Percentiles rank a stretch among this genome's conserved stretches.
These are phyloP conservation scores for Cosmorhoe ocellata DNA, from an alignment of 2,888 invertebrate species.

Conservation along the genomic window DNA sequence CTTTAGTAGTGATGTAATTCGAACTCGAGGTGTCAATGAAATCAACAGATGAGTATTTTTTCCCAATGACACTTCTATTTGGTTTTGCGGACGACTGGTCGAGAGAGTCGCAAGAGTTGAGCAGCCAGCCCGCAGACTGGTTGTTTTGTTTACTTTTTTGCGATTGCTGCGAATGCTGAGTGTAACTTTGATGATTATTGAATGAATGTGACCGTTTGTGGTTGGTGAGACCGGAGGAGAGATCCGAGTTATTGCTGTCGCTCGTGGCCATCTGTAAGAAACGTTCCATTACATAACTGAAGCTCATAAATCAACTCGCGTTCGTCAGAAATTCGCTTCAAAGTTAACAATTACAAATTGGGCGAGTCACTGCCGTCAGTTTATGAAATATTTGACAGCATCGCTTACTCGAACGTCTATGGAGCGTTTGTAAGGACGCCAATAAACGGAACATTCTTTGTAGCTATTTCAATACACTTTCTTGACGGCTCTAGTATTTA, in stretches of 20 bases:
- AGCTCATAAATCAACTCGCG: constrained; percentile 35
- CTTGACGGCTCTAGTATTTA: constrained; percentile 3
- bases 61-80: constrained; percentile 79
- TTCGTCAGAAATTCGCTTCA: constrained; percentile 33
- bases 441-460: constrained; percentile 9
- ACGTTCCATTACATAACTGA: constrained; percentile 28
- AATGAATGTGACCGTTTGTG: constrained; percentile 87
- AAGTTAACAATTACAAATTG: constrained; percentile 35
- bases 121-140: constrained; percentile 79
- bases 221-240: constrained; percentile 80
- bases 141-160: constrained; percentile 84
- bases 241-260: constrained; percentile 79
- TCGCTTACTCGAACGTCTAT: constrained; percentile 46
- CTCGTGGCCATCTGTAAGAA: constrained; percentile 84
- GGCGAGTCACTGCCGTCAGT: constrained; percentile 37
- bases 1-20: constrained; percentile 64
- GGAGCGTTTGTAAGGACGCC: constrained; percentile 27
- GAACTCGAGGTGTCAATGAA: constrained; percentile 80
- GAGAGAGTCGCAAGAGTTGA: constrained; percentile 77
- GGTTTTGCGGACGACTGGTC: constrained; percentile 72
- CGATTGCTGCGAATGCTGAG: constrained; percentile 83
- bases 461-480: constrained; percentile 8
- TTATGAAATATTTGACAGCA: constrained; percentile 42
- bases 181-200: constrained; percentile 87
- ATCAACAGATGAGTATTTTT: constrained; percentile 82